Evolutionary conservation across 2,797 vertebrate species (phyloP).

Genomic region (Molossus alvarezi): DNA sequence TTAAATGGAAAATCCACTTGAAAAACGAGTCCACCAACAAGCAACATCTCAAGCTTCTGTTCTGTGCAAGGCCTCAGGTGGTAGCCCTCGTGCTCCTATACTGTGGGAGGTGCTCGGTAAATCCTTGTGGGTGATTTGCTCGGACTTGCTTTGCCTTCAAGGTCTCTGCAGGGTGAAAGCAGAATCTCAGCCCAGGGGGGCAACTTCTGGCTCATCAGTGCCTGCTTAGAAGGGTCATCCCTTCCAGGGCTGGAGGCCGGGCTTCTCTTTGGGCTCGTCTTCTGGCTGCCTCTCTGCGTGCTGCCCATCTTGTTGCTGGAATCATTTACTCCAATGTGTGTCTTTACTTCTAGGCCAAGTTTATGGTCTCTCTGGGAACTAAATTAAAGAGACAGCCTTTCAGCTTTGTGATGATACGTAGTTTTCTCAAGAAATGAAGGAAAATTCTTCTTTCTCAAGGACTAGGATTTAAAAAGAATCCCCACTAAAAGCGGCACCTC

Average conservation of each 20-base stretch:
- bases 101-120: fast-evolving
- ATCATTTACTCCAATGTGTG: not conserved
- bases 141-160: not conserved
- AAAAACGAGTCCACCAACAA: not conserved
- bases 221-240: not conserved
- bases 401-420: not conserved
- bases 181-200: not conserved
- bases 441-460: conserved; percentile 12
- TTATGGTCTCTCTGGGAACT: not conserved
- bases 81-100: not conserved
- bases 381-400: not conserved
- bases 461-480: conserved; percentile 1
- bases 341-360: conserved; percentile 17
- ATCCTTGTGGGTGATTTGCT: not conserved
- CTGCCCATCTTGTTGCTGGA: not conserved
- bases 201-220: not conserved
- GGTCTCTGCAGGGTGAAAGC: not conserved
- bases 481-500: not conserved
- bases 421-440: conserved; percentile 41
- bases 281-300: not conserved
- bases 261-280: not conserved
- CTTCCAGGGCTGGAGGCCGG: not conserved
- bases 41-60: not conserved
- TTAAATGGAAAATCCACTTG: not conserved
- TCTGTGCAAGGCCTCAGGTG: not conserved